Evolutionary conservation across 2,888 invertebrate species (phyloP).

Genomic region (Apocheima hispidaria): DNA sequence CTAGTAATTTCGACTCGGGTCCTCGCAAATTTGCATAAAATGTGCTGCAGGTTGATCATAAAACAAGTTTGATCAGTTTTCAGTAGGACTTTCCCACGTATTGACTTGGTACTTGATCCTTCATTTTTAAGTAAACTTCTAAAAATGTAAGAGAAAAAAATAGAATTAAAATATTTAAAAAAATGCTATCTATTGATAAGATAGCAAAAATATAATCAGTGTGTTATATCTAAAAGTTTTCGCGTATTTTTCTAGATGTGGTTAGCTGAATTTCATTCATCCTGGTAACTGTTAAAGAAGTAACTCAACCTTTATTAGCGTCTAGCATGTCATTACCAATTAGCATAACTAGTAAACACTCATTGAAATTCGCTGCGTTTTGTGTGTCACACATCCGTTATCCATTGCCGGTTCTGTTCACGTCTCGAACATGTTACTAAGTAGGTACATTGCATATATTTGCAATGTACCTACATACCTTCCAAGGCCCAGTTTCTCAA

Average conservation of each 20-base stretch:
- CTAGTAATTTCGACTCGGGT: constrained; percentile 16
- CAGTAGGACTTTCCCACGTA: constrained; percentile 47
- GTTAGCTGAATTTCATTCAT: constrained; percentile 3
- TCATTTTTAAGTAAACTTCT: neutral
- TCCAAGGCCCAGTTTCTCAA: neutral
- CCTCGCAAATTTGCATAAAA: constrained; percentile 70
- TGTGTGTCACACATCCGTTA: constrained; percentile 54
- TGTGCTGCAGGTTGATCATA: constrained; percentile 55
- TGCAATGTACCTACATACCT: constrained; percentile 12
- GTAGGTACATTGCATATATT: constrained; percentile 37
- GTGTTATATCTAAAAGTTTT: too few relatives aligned
- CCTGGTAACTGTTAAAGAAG: constrained; percentile 9
- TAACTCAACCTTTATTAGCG: constrained; percentile 1
- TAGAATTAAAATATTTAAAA: neutral
- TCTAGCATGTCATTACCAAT: constrained; percentile 26
- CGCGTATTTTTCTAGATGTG: too few relatives aligned
- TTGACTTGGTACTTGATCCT: too few relatives aligned
- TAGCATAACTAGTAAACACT: constrained; percentile 44
- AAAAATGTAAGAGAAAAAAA: neutral
- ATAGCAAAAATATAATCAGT: too few relatives aligned
- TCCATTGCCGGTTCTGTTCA: constrained; percentile 48
- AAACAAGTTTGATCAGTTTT: constrained; percentile 73
- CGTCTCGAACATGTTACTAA: constrained; percentile 45
- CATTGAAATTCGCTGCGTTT: constrained; percentile 47
- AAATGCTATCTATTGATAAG: too few relatives aligned